Conservation (phyloP, 1,140 invertebrate species). For the Acromyrmex charruanus region DNA sequence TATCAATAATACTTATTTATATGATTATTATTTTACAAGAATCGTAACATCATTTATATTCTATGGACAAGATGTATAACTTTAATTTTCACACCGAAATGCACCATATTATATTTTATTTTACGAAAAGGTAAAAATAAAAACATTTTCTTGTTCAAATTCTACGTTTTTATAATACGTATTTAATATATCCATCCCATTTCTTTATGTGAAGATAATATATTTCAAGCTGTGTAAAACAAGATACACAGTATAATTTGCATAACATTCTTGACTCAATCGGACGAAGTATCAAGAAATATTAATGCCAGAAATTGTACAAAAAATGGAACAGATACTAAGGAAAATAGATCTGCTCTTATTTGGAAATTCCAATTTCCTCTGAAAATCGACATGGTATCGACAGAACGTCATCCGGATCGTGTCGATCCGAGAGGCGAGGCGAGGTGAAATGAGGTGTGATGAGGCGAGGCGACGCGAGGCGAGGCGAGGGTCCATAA, state of each 20-base stretch:
- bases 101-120: conserved; percentile 3
- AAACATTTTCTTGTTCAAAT: conserved; percentile 32
- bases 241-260: neutral
- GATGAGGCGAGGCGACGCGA: too few species aligned
- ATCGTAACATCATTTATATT: conserved; percentile 30
- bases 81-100: conserved; percentile 38
- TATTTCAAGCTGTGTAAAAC: neutral
- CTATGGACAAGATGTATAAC: neutral
- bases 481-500: too few species aligned
- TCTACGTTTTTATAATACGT: neutral
- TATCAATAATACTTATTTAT: conserved; percentile 52
- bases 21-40: conserved; percentile 43
- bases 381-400: conserved; percentile 4
- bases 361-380: neutral
- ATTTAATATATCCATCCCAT: too few species aligned
- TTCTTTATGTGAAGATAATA: neutral
- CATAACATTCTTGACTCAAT: neutral
- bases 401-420: neutral
- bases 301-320: neutral
- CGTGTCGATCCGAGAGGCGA: neutral
- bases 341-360: neutral
- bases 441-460: too few species aligned
- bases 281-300: neutral
- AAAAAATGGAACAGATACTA: neutral
- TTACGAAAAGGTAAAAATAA: conserved; percentile 24